These are phyloP conservation scores for Enteromius anoplus DNA, from an alignment of 2,797 vertebrate genomes.

Conservation along the genomic window DNA sequence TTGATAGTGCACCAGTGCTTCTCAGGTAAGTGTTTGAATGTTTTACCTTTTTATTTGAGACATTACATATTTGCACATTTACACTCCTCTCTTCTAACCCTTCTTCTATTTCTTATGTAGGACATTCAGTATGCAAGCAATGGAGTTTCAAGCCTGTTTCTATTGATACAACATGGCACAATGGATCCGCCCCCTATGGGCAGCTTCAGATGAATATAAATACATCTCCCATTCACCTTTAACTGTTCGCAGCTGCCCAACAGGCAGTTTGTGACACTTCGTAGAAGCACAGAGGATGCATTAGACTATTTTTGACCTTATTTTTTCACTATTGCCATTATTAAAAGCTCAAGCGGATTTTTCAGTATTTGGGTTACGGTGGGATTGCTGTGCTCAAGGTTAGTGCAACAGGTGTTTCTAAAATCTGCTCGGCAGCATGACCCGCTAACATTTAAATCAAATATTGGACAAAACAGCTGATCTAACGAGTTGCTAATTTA, in stretches of 20 bases:
- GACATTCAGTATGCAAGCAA: neutral
- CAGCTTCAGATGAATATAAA: conserved; percentile 76
- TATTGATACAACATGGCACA: conserved; percentile 51
- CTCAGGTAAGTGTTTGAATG: neutral
- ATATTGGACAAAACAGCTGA: conserved; percentile 16
- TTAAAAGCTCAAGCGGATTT: conserved; percentile 26
- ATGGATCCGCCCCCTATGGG: conserved; percentile 26
- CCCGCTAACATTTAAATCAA: conserved; percentile 59
- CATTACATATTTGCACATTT: neutral
- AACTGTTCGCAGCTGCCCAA: conserved; percentile 70
- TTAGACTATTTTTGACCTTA: conserved; percentile 20
- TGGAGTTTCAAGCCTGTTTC: conserved; percentile 16
- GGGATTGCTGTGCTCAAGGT: conserved; percentile 76
- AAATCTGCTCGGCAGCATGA: conserved; percentile 58
- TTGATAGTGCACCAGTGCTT: neutral
- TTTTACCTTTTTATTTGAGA: neutral
- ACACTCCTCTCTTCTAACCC: neutral
- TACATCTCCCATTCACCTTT: conserved; percentile 71
- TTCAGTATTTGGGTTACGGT: conserved; percentile 41
- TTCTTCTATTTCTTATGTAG: neutral
- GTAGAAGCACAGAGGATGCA: conserved; percentile 56
- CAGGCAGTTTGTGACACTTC: conserved; percentile 67
- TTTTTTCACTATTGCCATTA: neutral
- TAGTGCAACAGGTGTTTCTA: conserved; percentile 77
- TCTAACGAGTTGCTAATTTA: conserved; percentile 16